These are phyloP conservation scores for Thumatha senex DNA, from an alignment of 2,888 invertebrate species.

Conservation along the genomic window DNA sequence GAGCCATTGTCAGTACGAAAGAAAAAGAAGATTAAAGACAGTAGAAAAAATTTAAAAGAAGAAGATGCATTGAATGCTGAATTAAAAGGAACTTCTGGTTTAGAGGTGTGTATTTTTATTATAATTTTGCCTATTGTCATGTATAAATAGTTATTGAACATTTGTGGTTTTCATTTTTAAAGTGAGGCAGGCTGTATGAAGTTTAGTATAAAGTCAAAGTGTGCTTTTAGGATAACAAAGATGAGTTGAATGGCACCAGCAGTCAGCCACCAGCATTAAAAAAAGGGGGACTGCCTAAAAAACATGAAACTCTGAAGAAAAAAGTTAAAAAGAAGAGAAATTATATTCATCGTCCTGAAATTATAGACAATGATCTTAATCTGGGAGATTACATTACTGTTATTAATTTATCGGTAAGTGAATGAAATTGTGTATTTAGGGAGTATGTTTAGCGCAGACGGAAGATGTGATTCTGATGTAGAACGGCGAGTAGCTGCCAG, in stretches of 20 bases:
- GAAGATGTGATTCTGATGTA: no score
- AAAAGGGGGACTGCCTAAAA: constrained; percentile 49
- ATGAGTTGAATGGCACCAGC: not conserved
- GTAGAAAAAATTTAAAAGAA: constrained; percentile 33
- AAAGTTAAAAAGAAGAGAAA: not conserved
- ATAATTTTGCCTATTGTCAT: no score
- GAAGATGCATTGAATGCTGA: constrained; percentile 10
- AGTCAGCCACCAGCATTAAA: constrained; percentile 5
- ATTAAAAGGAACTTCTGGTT: not conserved
- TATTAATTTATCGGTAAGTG: constrained; percentile 52
- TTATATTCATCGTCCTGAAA: not conserved
- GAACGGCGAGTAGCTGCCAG: no score
- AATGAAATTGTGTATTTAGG: no score
- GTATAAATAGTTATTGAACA: no score
- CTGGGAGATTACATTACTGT: constrained; percentile 56
- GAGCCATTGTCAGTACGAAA: constrained; percentile 62
- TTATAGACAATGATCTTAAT: constrained; percentile 44
- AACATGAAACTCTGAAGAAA: constrained; percentile 11
- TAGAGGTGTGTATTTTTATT: not conserved
- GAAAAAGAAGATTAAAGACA: constrained; percentile 43
- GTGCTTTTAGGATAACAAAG: not conserved
- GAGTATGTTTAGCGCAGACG: no score
- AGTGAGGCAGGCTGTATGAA: no score
- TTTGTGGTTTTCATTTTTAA: no score
- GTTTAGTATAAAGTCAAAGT: no score